Base-by-base conservation (phyloP, 2,888 invertebrate species). In the Micropterix aruncella region DNA sequence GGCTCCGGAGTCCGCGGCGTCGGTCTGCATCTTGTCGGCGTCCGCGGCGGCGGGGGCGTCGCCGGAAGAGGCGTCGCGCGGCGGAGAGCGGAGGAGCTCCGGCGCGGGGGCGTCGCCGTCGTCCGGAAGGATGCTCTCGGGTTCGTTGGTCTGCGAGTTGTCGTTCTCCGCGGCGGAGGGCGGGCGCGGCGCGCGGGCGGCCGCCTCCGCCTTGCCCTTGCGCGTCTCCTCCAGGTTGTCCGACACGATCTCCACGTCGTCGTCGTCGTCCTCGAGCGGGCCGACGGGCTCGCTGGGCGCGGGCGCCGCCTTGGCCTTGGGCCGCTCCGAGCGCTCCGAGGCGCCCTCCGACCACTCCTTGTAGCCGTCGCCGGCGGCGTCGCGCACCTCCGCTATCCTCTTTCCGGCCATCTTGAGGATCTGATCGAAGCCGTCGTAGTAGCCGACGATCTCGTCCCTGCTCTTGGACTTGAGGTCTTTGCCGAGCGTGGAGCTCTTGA, bases 381-480 rank as follows among this genome's bases (percentile, higher is more conserved):
- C 71, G 40, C 71, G 59, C 19, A 77, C 69, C 56, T 75, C 74
- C 41, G 62, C 62, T 47, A 77, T 68, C 45, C 74, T 65, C 48
- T 64, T 68, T 18, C 70, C 61, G 0, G 76, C 74, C 1, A 70
- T 74, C 48, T 65, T 70, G 42, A 77, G 53, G 38, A 74, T 57
- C 43, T 74, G 68, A 48, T 77, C 77, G 40, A 77, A 56, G 39
- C 65, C 65, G 54, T 65, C 73, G 52, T 77, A 75, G 16, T 77
- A 60, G 44, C 58, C 62, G 37, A 70, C 67, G 57, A 77, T 68
- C 56, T 74, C 73, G 46, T 62, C 60, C 1, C 73, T 56, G 18
- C 65, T 63, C 37, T 67, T 60, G 5, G 70, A 67, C 40, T 70
- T 63, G 38, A 71, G 59, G 53, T 66, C 68, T 44, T 66, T 52